These are phyloP conservation scores for Crotalus horridus DNA, from an alignment of 2,113 vertebrate genomes.

Conservation along the genomic window DNA sequence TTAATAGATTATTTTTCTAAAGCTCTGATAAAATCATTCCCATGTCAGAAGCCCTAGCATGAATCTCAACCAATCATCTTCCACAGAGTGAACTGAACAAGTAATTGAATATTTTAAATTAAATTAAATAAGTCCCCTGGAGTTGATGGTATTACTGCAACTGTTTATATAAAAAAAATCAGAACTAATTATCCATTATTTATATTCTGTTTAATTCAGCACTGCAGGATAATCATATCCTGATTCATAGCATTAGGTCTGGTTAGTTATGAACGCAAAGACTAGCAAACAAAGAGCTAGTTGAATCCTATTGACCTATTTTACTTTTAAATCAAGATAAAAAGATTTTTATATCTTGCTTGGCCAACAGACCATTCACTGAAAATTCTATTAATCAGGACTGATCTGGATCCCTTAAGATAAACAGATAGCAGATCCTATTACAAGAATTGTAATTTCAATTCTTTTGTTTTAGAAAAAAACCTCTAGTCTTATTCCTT, in stretches of 20 bases:
- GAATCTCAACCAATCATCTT: neutral
- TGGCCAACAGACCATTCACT: neutral
- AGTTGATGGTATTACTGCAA: neutral
- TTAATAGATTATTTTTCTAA: neutral
- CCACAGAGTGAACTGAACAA: neutral
- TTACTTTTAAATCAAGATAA: neutral
- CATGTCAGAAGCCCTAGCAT: neutral
- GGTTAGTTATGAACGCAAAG: neutral
- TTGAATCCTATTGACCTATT: neutral
- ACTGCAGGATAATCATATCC: neutral
- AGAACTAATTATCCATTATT: neutral
- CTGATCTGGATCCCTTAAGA: neutral
- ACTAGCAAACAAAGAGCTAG: neutral
- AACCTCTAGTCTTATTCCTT: neutral
- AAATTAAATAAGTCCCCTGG: neutral
- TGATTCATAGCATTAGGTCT: neutral
- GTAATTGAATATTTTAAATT: neutral
- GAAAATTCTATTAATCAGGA: neutral
- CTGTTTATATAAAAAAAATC: neutral
- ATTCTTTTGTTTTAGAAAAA: neutral
- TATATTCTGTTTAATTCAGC: neutral
- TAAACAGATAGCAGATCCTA: neutral
- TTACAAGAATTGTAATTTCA: neutral
- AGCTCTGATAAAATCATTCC: neutral
- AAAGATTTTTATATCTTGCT: neutral